Conservation (phyloP, 2,888 invertebrate species). For the Zootermopsis nevadensis region DNA sequence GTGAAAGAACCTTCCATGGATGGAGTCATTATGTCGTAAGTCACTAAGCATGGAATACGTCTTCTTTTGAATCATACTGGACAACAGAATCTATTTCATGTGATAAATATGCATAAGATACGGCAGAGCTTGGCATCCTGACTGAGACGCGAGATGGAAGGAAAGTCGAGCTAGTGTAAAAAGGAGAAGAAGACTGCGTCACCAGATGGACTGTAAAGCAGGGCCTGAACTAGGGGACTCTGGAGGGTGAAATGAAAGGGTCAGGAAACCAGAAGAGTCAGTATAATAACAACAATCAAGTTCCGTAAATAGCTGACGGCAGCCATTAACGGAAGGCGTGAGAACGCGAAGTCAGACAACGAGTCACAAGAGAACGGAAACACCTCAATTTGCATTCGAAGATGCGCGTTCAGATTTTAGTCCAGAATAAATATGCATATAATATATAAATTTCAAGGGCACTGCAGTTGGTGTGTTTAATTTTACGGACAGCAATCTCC, state of each 20-base stretch:
- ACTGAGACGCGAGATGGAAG: not conserved
- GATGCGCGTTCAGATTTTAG: not conserved
- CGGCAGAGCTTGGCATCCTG: not conserved
- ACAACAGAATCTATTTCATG: too few species aligned
- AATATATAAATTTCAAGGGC: too few species aligned
- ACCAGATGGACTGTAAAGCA: not conserved
- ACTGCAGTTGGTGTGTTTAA: too few species aligned
- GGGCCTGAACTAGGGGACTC: not conserved
- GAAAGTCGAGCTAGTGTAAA: not conserved
- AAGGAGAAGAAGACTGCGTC: not conserved
- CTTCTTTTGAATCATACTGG: too few species aligned
- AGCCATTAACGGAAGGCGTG: not conserved
- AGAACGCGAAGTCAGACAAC: not conserved
- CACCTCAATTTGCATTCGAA: not conserved
- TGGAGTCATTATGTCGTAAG: too few species aligned
- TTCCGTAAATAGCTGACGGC: not conserved
- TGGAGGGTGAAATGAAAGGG: not conserved
- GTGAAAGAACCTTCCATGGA: too few species aligned
- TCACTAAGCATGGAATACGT: too few species aligned
- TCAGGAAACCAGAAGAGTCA: conserved; percentile 8
- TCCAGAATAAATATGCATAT: not conserved
- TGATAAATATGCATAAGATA: not conserved
- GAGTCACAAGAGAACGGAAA: not conserved
- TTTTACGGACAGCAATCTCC: too few species aligned
- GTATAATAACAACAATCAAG: conserved; percentile 1